These are phyloP conservation scores for Coracopsis vasa DNA, from an alignment of 2,113 vertebrate species.

Conservation along the genomic window DNA sequence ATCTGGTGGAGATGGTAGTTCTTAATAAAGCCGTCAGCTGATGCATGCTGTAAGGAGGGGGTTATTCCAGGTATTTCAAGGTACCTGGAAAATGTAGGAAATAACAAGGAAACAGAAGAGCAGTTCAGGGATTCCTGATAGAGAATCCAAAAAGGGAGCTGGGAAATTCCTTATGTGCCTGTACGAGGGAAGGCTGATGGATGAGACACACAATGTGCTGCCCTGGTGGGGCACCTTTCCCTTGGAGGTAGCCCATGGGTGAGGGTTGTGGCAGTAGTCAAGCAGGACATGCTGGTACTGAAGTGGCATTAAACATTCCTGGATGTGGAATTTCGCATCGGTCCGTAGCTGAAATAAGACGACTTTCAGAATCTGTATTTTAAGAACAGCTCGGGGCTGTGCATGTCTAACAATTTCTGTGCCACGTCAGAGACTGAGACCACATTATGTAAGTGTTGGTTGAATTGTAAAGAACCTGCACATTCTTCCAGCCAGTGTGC, in stretches of 20 bases:
- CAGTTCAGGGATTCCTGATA: background rate
- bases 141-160: background rate
- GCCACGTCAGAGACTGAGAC: background rate
- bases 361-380: background rate
- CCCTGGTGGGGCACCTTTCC: rapidly evolving
- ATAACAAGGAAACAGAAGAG: background rate
- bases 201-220: background rate
- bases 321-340: background rate
- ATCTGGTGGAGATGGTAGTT: background rate
- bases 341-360: background rate
- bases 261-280: background rate
- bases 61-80: background rate
- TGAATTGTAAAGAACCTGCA: background rate
- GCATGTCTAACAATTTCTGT: background rate
- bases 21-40: background rate
- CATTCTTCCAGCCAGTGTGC: background rate
- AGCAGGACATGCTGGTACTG: background rate
- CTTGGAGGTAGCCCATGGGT: rapidly evolving
- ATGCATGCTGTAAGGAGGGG: background rate
- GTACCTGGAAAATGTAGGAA: background rate
- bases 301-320: background rate
- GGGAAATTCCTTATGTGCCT: background rate
- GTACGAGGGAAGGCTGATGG: background rate
- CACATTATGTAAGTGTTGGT: background rate
- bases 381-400: background rate